These are phyloP conservation scores for Napeogenes inachia DNA, from an alignment of 2,888 invertebrate species.

Conservation along the genomic window DNA sequence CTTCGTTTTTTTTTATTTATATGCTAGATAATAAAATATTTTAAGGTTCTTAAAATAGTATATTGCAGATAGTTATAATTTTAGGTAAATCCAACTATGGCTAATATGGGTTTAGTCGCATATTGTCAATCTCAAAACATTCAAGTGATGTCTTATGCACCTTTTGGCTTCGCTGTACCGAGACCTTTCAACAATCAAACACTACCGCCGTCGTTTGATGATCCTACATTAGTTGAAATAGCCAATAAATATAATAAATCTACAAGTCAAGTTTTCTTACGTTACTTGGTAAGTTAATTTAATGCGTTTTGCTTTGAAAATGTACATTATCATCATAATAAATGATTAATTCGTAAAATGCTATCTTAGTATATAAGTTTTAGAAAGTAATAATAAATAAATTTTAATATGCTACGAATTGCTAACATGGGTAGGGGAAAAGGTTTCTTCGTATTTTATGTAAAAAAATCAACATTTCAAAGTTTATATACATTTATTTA, in stretches of 20 bases:
- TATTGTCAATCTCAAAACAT: conserved; percentile 18
- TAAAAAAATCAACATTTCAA: too few relatives aligned
- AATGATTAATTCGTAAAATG: not conserved
- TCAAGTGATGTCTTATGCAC: conserved; percentile 10
- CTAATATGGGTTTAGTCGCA: conserved; percentile 10
- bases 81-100: conserved; percentile 14
- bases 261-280: conserved; percentile 42
- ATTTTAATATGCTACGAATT: too few relatives aligned
- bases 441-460: too few relatives aligned
- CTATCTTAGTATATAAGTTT: too few relatives aligned
- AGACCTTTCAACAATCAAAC: conserved; percentile 3
- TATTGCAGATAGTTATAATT: not conserved
- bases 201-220: conserved; percentile 11
- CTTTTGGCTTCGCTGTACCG: conserved; percentile 10
- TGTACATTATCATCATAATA: too few relatives aligned
- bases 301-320: not conserved
- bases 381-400: too few relatives aligned
- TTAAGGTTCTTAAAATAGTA: too few relatives aligned
- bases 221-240: conserved; percentile 13
- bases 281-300: conserved; percentile 77
- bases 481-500: too few relatives aligned
- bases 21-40: too few relatives aligned
- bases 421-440: too few relatives aligned
- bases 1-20: too few relatives aligned
- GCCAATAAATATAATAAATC: conserved; percentile 12